Evolutionary conservation across 2,888 invertebrate genomes (phyloP).

Genomic region (Dicyrtoma fusca): DNA sequence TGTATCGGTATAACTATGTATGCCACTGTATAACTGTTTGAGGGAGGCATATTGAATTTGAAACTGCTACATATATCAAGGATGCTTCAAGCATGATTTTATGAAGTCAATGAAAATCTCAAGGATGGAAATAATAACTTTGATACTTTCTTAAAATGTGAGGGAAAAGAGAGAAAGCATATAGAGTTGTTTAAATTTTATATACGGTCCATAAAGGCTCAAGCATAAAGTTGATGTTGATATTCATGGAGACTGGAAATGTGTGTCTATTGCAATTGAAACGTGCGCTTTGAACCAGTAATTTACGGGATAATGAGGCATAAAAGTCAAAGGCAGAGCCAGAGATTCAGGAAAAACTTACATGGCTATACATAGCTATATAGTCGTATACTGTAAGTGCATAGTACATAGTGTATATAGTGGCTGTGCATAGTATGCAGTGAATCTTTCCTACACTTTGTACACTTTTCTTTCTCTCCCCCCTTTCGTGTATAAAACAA

Average conservation of each 20-base stretch:
- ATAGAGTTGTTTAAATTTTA: slow-evolving; percentile 27
- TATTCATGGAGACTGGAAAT: slow-evolving; percentile 23
- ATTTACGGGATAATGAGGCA: slow-evolving; percentile 37
- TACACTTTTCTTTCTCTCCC: too few species aligned
- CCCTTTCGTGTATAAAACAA: too few species aligned
- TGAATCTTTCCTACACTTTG: too few species aligned
- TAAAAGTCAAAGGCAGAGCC: slow-evolving; percentile 35
- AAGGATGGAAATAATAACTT: slow-evolving; percentile 18
- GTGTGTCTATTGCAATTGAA: slow-evolving; percentile 31
- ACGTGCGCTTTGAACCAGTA: slow-evolving; percentile 33
- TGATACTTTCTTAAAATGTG: not conserved
- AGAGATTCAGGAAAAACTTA: slow-evolving; percentile 22
- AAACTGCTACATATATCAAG: not conserved
- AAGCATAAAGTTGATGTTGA: slow-evolving; percentile 18
- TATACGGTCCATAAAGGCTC: slow-evolving; percentile 9
- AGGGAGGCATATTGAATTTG: slow-evolving; percentile 28
- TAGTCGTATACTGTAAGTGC: too few species aligned
- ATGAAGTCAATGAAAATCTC: slow-evolving; percentile 26
- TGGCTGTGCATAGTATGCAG: too few species aligned
- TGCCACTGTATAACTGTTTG: too few species aligned
- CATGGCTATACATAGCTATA: not conserved
- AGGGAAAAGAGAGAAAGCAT: not conserved
- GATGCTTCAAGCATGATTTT: slow-evolving; percentile 5
- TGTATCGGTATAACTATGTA: too few species aligned
- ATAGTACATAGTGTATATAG: too few species aligned